phyloP scores from a whole-genome alignment of 2,797 vertebrate genomes.

The Arctocebus calabarensis region DNA sequence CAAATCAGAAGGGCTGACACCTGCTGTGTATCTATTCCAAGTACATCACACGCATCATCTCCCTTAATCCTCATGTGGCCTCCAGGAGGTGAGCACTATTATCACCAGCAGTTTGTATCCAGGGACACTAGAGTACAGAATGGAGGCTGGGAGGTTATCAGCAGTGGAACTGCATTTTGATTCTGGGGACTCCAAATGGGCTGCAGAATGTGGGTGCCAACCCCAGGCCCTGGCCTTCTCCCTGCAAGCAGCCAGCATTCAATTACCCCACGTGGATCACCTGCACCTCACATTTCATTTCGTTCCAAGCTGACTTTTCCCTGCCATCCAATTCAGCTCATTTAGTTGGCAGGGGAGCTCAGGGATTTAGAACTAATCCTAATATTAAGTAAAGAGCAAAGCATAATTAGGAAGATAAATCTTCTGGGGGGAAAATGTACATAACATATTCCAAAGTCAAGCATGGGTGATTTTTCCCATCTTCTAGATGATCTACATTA shows the following conservation, averaged over 20 bases:
- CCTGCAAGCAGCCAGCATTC: neutral
- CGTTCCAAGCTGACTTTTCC: conserved; percentile 4
- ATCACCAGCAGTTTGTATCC: neutral
- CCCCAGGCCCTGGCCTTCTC: neutral
- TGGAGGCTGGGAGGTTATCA: neutral
- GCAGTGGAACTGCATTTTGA: neutral
- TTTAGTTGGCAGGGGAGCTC: conserved; percentile 57
- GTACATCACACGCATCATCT: fast-evolving
- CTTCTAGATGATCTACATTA: conserved; percentile 7
- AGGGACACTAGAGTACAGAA: neutral
- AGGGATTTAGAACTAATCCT: conserved; percentile 74
- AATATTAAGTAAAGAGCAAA: conserved; percentile 77
- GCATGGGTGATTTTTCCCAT: neutral
- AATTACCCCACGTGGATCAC: neutral
- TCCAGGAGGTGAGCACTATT: neutral
- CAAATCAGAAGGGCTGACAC: neutral
- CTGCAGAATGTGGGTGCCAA: neutral
- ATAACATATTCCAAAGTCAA: conserved; percentile 62
- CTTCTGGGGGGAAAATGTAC: conserved; percentile 23
- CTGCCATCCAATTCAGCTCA: conserved; percentile 63
- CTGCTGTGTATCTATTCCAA: neutral
- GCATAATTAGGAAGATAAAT: conserved; percentile 76
- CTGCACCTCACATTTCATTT: conserved; percentile 33
- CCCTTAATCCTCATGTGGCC: neutral
- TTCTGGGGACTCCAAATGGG: neutral